Evolutionary conservation across 2,888 invertebrate genomes (phyloP).

Genomic region (Oxystoma pomonae): DNA sequence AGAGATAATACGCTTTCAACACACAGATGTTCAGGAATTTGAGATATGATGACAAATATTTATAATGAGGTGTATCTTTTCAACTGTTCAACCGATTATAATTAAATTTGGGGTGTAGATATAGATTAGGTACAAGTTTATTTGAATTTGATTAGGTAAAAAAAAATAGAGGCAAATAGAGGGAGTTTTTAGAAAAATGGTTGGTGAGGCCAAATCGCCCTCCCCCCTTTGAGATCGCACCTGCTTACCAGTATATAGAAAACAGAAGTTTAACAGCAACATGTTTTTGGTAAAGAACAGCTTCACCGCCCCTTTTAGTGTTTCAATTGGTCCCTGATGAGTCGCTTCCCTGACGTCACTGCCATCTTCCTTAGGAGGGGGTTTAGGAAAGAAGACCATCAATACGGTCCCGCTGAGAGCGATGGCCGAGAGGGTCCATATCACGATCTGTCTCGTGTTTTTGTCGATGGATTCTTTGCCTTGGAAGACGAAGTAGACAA

Average conservation of each 20-base stretch:
- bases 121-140: too few species aligned
- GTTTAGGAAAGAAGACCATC: constrained; percentile 58
- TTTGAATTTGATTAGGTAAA: too few species aligned
- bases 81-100: too few species aligned
- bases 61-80: too few species aligned
- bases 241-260: constrained; percentile 89
- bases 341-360: constrained; percentile 43
- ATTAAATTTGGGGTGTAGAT: too few species aligned
- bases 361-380: constrained; percentile 29
- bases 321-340: constrained; percentile 58
- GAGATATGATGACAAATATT: too few species aligned
- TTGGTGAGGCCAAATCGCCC: too few species aligned
- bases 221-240: too few species aligned
- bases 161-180: too few species aligned
- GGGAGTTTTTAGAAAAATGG: too few species aligned
- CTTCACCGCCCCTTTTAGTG: constrained; percentile 68
- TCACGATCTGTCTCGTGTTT: constrained; percentile 71
- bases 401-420: constrained; percentile 69
- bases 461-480: constrained; percentile 69
- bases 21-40: too few species aligned
- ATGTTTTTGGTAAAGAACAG: constrained; percentile 80
- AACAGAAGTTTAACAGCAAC: constrained; percentile 78
- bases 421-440: constrained; percentile 71
- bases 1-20: too few species aligned
- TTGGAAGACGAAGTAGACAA: constrained; percentile 89